Evolutionary conservation across 2,113 vertebrate species (phyloP).

Genomic region (Canis aureus): DNA sequence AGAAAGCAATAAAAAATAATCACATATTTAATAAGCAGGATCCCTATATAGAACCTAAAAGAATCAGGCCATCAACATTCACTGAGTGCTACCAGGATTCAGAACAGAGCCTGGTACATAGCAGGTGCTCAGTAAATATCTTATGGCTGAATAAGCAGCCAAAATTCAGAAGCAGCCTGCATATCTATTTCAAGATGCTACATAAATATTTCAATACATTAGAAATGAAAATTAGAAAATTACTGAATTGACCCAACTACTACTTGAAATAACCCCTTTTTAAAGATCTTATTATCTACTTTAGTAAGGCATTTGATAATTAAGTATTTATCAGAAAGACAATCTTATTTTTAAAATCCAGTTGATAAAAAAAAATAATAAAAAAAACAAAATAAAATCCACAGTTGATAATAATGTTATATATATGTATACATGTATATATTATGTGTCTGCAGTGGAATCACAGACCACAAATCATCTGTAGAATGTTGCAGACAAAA

Average conservation of each 20-base stretch:
- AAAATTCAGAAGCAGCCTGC: slow-evolving; percentile 33
- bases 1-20: background rate
- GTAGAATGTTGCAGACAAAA: background rate
- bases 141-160: background rate
- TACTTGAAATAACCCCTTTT: slow-evolving; percentile 26
- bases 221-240: slow-evolving; percentile 56
- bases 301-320: slow-evolving; percentile 40
- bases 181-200: slow-evolving; percentile 30
- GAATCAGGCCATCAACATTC: background rate
- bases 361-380: background rate
- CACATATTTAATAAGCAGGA: background rate
- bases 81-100: background rate
- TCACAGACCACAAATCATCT: slow-evolving; percentile 4
- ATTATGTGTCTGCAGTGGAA: background rate
- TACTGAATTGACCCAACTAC: background rate
- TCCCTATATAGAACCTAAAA: slow-evolving; percentile 30
- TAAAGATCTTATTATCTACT: slow-evolving; percentile 41
- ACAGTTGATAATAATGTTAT: background rate
- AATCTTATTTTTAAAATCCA: slow-evolving; percentile 50
- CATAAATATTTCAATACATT: background rate
- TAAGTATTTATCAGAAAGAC: background rate
- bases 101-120: background rate
- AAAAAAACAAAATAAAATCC: slow-evolving; percentile 65
- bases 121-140: background rate
- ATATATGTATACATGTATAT: background rate